Percentiles rank a stretch among this genome's conserved stretches.
phyloP scores from a whole-genome alignment of 1,140 invertebrate genomes.

The Meloidogyne floridensis region DNA sequence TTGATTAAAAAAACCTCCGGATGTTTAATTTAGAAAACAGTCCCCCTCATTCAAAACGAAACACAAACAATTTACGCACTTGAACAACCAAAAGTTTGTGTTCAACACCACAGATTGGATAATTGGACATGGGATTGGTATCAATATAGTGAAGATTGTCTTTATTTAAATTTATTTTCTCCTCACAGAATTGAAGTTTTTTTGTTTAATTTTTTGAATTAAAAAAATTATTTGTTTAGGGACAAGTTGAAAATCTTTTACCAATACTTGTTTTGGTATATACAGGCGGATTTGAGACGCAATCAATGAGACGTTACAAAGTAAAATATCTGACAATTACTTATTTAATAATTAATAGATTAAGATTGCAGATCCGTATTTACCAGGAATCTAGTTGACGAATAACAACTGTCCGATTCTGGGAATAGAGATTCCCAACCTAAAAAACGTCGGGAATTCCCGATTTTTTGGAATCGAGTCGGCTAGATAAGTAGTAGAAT shows the following conservation, averaged over 20 bases:
- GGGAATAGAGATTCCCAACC: too few relatives aligned
- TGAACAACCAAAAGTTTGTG: slow-evolving; percentile 22
- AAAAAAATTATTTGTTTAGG: background rate
- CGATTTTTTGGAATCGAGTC: too few relatives aligned
- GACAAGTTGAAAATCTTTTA: background rate
- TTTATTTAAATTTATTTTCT: slow-evolving; percentile 44
- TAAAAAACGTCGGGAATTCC: too few relatives aligned
- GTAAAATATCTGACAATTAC: background rate
- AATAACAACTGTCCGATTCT: too few relatives aligned
- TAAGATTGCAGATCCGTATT: too few relatives aligned
- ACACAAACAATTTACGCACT: slow-evolving; percentile 10
- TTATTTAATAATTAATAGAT: background rate
- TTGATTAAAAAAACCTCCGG: too few relatives aligned
- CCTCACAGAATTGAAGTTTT: slow-evolving; percentile 6
- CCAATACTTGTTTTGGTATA: slow-evolving; percentile 60
- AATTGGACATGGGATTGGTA: slow-evolving; percentile 31
- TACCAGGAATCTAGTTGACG: too few relatives aligned
- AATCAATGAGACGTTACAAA: slow-evolving; percentile 23
- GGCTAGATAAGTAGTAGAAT: too few relatives aligned
- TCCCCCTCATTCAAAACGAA: slow-evolving; percentile 8
- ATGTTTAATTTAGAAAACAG: slow-evolving; percentile 15
- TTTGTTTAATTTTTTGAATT: background rate
- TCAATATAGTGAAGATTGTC: slow-evolving; percentile 39
- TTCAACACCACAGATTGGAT: slow-evolving; percentile 24
- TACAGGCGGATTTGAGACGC: slow-evolving; percentile 37